These are phyloP conservation scores for Noctua janthina DNA, from an alignment of 2,888 invertebrate species.

Conservation along the genomic window DNA sequence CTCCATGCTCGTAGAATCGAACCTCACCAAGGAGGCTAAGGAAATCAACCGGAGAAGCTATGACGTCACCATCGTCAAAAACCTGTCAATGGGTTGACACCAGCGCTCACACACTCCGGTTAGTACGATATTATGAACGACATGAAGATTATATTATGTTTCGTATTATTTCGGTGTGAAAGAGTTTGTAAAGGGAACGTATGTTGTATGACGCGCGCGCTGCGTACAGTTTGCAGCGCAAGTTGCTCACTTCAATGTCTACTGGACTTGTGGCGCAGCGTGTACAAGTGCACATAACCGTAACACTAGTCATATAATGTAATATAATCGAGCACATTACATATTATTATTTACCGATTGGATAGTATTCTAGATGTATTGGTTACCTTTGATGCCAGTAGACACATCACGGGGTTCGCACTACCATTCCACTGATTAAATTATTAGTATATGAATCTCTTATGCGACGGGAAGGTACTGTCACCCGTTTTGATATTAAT, in stretches of 20 bases:
- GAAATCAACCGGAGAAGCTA: slow-evolving; percentile 86
- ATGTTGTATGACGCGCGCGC: slow-evolving; percentile 45
- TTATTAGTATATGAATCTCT: slow-evolving; percentile 59
- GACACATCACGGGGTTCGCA: slow-evolving; percentile 20
- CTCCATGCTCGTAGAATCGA: slow-evolving; percentile 86
- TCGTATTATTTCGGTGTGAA: slow-evolving; percentile 61
- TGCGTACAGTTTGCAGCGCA: slow-evolving; percentile 4
- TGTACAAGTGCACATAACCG: slow-evolving; percentile 78
- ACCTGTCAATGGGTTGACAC: slow-evolving; percentile 87
- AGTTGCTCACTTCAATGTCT: slow-evolving; percentile 18
- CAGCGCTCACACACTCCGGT: slow-evolving; percentile 60
- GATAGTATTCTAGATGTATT: slow-evolving; percentile 53
- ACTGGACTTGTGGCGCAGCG: slow-evolving; percentile 63
- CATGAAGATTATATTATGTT: slow-evolving; percentile 50
- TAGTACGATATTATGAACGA: slow-evolving; percentile 56
- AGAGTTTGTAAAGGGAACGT: slow-evolving; percentile 46
- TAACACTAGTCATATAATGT: slow-evolving; percentile 85
- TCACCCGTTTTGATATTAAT: slow-evolving; percentile 23
- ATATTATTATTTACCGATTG: slow-evolving; percentile 46
- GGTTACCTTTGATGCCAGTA: slow-evolving; percentile 53
- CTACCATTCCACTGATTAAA: slow-evolving; percentile 58
- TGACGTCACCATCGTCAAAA: slow-evolving; percentile 83
- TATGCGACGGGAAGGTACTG: slow-evolving; percentile 38
- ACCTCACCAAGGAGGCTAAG: slow-evolving; percentile 81
- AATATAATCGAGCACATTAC: slow-evolving; percentile 71